Evolutionary conservation across 2,888 invertebrate genomes (phyloP).

Genomic region (Chrysolina americana): DNA sequence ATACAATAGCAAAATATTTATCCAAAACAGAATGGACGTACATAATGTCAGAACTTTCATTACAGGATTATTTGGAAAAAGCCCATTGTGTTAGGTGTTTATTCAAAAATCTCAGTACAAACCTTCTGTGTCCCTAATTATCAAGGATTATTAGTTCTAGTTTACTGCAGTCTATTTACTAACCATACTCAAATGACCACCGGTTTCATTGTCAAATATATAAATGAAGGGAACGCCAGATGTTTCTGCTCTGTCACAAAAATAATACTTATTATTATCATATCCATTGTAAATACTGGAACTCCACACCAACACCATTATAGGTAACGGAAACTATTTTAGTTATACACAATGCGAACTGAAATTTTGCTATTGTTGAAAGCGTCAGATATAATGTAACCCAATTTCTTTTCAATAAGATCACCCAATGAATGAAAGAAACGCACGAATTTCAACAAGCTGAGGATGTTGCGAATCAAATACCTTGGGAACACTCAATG

Average conservation of each 20-base stretch:
- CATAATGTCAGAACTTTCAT: too few relatives aligned
- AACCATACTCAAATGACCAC: not conserved
- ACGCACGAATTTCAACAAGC: too few relatives aligned
- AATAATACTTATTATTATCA: not conserved
- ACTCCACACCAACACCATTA: slow-evolving; percentile 4
- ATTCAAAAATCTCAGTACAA: not conserved
- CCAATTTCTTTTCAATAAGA: not conserved
- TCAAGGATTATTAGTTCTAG: not conserved
- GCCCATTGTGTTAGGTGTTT: not conserved
- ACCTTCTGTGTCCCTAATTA: not conserved
- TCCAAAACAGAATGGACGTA: too few relatives aligned
- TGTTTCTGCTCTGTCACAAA: not conserved
- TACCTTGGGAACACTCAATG: too few relatives aligned
- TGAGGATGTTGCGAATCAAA: not conserved
- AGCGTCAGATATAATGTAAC: not conserved
- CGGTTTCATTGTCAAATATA: slow-evolving; percentile 1
- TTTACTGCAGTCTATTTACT: not conserved
- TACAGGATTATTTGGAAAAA: too few relatives aligned
- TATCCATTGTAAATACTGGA: slow-evolving; percentile 12
- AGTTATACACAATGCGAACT: too few relatives aligned
- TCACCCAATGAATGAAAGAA: too few relatives aligned
- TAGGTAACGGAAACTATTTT: slow-evolving; percentile 9
- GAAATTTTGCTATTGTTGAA: not conserved
- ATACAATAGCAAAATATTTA: too few relatives aligned
- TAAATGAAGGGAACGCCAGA: slow-evolving; percentile 9